A percentile compares a stretch with the other conserved stretches of the same genome.
Conservation (phyloP, 1,140 invertebrate genomes). For the Hylyphantes graminicola region DNA sequence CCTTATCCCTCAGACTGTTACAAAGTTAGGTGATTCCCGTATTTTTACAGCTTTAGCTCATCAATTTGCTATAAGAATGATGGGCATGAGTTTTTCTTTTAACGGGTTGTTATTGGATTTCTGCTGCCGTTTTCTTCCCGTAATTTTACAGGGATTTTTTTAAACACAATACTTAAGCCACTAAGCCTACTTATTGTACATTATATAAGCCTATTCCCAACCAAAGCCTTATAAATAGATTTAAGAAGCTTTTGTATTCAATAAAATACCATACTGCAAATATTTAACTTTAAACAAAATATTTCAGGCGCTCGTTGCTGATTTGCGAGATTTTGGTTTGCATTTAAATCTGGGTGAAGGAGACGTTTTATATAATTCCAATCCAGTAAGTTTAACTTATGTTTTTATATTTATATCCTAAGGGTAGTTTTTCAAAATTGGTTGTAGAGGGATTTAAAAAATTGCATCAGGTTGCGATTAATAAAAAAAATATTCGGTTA, state of each 20-base stretch:
- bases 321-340: constrained; percentile 8
- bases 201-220: not conserved
- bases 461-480: no score
- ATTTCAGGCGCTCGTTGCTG: constrained; percentile 7
- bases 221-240: not conserved
- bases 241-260: not conserved
- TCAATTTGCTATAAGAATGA: no score
- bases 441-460: no score
- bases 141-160: no score
- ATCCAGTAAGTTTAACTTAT: not conserved
- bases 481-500: no score
- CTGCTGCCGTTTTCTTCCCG: not conserved
- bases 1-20: no score
- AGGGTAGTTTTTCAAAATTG: no score
- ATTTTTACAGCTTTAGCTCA: no score
- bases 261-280: not conserved
- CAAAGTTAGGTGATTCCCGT: no score
- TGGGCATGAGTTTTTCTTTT: no score
- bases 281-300: not conserved
- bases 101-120: not conserved
- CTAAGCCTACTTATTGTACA: not conserved
- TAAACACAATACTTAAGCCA: not conserved
- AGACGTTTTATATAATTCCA: not conserved
- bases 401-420: no score
- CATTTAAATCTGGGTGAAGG: not conserved